Base-by-base conservation (phyloP, 2,797 vertebrate genomes). In the Graptemys geographica region DNA sequence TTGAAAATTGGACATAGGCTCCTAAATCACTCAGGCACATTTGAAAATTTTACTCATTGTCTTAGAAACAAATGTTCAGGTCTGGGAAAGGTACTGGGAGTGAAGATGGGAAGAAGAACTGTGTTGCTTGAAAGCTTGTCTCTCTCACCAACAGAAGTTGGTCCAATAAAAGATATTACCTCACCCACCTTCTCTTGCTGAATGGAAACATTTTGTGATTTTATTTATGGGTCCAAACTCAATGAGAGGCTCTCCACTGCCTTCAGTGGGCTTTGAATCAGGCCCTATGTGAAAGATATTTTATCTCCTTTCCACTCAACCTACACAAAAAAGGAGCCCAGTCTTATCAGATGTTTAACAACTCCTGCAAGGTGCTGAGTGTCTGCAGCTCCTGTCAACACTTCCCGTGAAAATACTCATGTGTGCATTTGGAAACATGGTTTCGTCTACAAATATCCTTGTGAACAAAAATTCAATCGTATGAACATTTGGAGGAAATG, bases 221-320 rank as follows among this genome's bases (percentile, higher is more conserved):
- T 5, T 74, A 44, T 44, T 44, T 44, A 44, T 49, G 51, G 83
- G 28, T 19, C 53, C 56, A 28, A 89, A 3, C 41, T 57, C 74
- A 90, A 44, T 11, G 19, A 57, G 41, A 55, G 16, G 11, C 72
- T 90, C 76, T 80, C 51, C 23, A 9, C 16, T 82, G 65, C 59
- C 8, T 76, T 81, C 37, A 16, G 6, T 21, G 37, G 4, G 3
- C 49, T 41, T 85, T 33, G 51, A 37, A 27, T 11, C 0, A 0
- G 44, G 56, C 1, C 59, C 23, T 11, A 4, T 12, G 41, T 59
- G 47, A 3, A 87, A 47, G 37, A 7, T 80, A 51, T n/a, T 37
- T 59, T 59, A 59, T 69, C 8, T n/a, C 65, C 18, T 62, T 8
- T 89, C 89, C 8, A n/a, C 15, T 19, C 1, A 10, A 11, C 31